Evolutionary conservation across 2,797 vertebrate genomes (phyloP).

Genomic region (Labroides dimidiatus): DNA sequence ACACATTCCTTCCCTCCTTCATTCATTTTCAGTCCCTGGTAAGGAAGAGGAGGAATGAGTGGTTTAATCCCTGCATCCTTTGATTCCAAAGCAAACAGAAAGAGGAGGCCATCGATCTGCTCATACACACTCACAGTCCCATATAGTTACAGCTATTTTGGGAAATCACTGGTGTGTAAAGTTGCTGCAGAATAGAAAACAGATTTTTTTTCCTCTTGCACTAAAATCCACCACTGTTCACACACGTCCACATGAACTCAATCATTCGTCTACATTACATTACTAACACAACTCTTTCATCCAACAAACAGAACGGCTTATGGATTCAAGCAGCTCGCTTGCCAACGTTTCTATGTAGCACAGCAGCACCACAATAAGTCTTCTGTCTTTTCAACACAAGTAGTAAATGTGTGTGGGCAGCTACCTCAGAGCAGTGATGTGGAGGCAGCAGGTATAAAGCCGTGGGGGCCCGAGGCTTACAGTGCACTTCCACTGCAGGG

Average conservation of each 20-base stretch:
- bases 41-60: conserved; percentile 31
- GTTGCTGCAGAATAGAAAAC: background rate
- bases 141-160: conserved; percentile 22
- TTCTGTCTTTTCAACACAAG: conserved; percentile 35
- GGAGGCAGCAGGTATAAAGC: conserved; percentile 54
- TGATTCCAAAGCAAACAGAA: conserved; percentile 43
- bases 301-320: background rate
- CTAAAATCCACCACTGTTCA: conserved; percentile 3
- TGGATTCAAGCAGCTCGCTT: conserved; percentile 17
- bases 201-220: background rate
- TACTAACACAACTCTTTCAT: conserved; percentile 31
- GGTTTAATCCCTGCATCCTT: conserved; percentile 47
- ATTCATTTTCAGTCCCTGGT: conserved; percentile 31
- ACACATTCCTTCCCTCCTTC: conserved; percentile 33
- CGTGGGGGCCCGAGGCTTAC: conserved; percentile 13
- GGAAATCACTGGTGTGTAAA: conserved; percentile 19
- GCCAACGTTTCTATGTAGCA: conserved; percentile 18
- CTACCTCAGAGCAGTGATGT: conserved; percentile 37
- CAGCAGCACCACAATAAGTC: conserved; percentile 21
- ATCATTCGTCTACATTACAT: conserved; percentile 15
- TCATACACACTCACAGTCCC: background rate
- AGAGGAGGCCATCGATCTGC: conserved; percentile 37
- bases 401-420: conserved; percentile 51
- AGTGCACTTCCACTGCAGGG: conserved; percentile 35
- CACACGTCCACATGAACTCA: background rate